Conservation (phyloP, 2,797 vertebrate species). For the Heteromormyrus szaboi region DNA sequence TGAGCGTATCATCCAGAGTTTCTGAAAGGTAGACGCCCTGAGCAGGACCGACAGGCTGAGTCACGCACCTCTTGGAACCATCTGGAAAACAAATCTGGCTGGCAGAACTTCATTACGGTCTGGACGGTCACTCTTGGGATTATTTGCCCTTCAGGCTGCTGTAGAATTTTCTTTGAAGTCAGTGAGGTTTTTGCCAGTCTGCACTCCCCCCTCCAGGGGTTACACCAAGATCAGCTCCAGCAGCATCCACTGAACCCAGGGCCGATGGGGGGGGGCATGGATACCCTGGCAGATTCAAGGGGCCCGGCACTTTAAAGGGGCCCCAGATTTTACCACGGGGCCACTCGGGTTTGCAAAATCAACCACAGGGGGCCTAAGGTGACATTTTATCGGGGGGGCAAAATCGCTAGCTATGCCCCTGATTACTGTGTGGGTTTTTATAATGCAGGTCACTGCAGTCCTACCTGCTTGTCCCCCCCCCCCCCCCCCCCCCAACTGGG, state of each 20-base stretch:
- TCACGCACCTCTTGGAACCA: not conserved
- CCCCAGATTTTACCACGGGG: not conserved
- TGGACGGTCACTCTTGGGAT: not conserved
- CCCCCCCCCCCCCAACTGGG: not conserved
- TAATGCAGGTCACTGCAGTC: not conserved
- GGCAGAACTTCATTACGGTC: not conserved
- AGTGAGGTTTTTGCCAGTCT: not conserved
- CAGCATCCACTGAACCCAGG: not conserved
- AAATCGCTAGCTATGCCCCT: not conserved
- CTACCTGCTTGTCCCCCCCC: not conserved
- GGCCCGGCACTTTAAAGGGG: not conserved
- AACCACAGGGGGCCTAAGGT: not conserved
- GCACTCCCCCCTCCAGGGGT: not conserved
- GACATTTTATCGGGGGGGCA: not conserved
- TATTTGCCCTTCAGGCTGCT: not conserved
- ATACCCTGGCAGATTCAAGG: not conserved
- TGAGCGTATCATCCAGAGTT: constrained; percentile 62
- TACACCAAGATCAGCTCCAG: not conserved
- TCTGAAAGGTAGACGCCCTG: constrained; percentile 42
- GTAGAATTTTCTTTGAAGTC: not conserved
- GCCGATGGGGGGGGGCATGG: not conserved
- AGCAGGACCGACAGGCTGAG: not conserved
- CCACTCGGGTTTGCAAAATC: not conserved
- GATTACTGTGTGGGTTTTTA: not conserved
- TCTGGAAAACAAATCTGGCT: not conserved